A percentile compares a stretch with the other conserved stretches of the same genome.
phyloP scores from a whole-genome alignment of 1,140 invertebrate species.

The Thaumetopoea pityocampa region DNA sequence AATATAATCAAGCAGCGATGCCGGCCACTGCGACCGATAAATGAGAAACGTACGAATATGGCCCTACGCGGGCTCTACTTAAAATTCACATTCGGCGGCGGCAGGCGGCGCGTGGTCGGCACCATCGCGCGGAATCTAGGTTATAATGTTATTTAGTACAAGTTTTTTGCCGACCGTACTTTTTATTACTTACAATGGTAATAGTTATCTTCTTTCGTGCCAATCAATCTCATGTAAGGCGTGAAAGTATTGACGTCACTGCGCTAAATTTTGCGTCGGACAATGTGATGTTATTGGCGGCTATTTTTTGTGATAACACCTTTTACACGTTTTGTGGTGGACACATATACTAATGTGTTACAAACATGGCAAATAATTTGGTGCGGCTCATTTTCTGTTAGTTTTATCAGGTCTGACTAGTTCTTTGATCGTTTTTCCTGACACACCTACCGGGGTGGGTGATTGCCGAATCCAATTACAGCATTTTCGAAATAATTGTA shows the following conservation, averaged over 20 bases:
- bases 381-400: too few relatives aligned
- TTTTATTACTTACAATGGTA: constrained; percentile 69
- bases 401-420: too few relatives aligned
- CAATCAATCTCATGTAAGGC: constrained; percentile 65
- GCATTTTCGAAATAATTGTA: too few relatives aligned
- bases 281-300: constrained; percentile 34
- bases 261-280: constrained; percentile 50
- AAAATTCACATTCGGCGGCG: constrained; percentile 64
- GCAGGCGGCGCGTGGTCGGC: constrained; percentile 34
- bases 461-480: too few relatives aligned
- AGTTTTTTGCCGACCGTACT: constrained; percentile 59
- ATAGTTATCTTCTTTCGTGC: constrained; percentile 66
- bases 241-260: constrained; percentile 70
- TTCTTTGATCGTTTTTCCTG: too few relatives aligned
- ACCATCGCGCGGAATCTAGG: constrained; percentile 66
- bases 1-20: constrained; percentile 52
- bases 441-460: too few relatives aligned
- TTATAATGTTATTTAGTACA: constrained; percentile 71
- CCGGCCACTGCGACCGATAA: constrained; percentile 66
- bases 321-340: too few relatives aligned
- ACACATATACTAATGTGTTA: too few relatives aligned
- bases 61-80: constrained; percentile 55
- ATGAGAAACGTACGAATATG: constrained; percentile 64
- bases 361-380: too few relatives aligned
- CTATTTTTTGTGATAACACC: constrained; percentile 25